These are phyloP conservation scores for Phoeniculus purpureus DNA, from an alignment of 2,797 vertebrate species.

Conservation along the genomic window DNA sequence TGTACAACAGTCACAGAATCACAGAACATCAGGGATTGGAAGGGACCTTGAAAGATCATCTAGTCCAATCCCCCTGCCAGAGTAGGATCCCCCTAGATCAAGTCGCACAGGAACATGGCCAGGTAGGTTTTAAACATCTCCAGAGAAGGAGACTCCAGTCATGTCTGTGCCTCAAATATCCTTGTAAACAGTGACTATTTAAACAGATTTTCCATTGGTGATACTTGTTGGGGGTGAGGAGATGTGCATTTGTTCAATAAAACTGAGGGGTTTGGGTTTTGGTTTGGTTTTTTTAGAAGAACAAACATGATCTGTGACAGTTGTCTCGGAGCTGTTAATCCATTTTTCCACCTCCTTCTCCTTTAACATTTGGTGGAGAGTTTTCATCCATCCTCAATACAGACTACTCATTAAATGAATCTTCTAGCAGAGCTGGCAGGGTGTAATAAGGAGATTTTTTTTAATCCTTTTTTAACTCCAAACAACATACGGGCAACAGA, in stretches of 20 bases:
- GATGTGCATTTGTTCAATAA: slow-evolving; percentile 7
- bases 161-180: not conserved
- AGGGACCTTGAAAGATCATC: no score
- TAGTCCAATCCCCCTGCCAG: no score
- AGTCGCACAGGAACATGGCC: no score
- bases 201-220: not conserved
- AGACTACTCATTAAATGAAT: not conserved
- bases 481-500: not conserved
- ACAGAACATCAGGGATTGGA: no score
- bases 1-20: no score
- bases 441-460: not conserved
- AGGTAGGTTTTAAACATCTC: no score
- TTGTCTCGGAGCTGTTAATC: not conserved
- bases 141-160: no score
- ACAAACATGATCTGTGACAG: not conserved
- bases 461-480: not conserved
- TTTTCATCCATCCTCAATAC: not conserved
- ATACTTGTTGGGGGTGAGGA: not conserved
- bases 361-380: not conserved
- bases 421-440: not conserved
- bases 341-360: not conserved
- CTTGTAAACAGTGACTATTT: not conserved
- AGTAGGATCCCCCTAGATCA: no score
- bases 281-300: not conserved
- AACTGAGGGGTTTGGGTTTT: not conserved